Evolutionary conservation across 2,888 invertebrate species (phyloP).

Genomic region (Tetramorium bicarinatum): DNA sequence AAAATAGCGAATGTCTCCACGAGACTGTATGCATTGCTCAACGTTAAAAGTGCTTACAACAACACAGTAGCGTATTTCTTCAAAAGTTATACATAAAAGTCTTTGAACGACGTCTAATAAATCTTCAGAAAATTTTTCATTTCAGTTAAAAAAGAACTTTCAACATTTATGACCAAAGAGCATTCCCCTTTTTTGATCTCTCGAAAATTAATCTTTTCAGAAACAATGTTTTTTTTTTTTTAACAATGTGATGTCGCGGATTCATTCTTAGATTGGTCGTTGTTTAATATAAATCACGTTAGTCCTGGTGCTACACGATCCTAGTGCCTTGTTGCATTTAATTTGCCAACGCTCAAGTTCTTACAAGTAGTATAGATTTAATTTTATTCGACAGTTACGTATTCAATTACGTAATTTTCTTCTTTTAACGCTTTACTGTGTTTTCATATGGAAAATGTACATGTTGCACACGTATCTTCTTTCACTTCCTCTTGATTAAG

Average conservation of each 20-base stretch:
- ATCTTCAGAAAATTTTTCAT: neutral
- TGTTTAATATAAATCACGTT: neutral
- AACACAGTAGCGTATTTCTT: neutral
- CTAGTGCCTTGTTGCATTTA: constrained; percentile 36
- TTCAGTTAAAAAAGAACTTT: neutral
- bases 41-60: neutral
- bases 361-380: constrained; percentile 2
- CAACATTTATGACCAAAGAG: neutral
- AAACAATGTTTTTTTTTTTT: neutral
- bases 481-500: constrained; percentile 55
- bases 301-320: neutral
- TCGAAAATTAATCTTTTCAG: neutral
- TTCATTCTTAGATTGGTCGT: neutral
- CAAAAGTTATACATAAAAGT: neutral
- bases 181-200: neutral
- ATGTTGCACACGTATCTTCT: neutral
- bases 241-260: neutral
- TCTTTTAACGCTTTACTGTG: neutral
- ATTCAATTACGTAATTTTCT: neutral
- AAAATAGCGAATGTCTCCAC: neutral
- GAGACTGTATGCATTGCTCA: neutral
- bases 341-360: neutral
- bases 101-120: neutral
- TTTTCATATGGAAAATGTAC: neutral
- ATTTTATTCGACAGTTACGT: neutral